These are phyloP conservation scores for Nomada ferruginata DNA, from an alignment of 2,888 invertebrate species.

Conservation along the genomic window DNA sequence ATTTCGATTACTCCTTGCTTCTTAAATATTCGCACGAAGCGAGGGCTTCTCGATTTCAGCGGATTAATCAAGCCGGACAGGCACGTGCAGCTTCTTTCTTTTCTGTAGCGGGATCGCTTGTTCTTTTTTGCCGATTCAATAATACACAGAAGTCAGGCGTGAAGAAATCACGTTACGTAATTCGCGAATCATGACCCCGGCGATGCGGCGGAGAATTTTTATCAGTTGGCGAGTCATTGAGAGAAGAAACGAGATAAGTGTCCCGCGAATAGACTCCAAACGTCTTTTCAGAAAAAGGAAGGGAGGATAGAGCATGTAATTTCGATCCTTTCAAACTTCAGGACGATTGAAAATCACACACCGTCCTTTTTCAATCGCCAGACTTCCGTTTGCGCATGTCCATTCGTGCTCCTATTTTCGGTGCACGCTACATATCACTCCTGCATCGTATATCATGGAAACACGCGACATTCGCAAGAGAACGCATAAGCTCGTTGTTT, in stretches of 20 bases:
- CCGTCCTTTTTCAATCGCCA: background rate
- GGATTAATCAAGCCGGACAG: conserved; percentile 28
- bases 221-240: conserved; percentile 37
- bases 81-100: conserved; percentile 19
- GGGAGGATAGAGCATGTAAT: too few species aligned
- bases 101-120: background rate
- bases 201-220: conserved; percentile 42
- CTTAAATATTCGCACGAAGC: background rate
- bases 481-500: conserved; percentile 18
- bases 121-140: conserved; percentile 19
- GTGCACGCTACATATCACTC: conserved; percentile 16
- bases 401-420: conserved; percentile 31
- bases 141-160: conserved; percentile 30
- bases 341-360: background rate
- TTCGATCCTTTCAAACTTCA: background rate
- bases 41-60: conserved; percentile 36
- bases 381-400: conserved; percentile 11
- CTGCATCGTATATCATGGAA: conserved; percentile 16
- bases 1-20: background rate
- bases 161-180: conserved; percentile 39
- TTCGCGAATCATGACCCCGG: conserved; percentile 35
- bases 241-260: conserved; percentile 7
- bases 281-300: background rate
- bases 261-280: conserved; percentile 2
- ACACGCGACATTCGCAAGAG: conserved; percentile 6